These are phyloP conservation scores for Lasaia peninsularis DNA, from an alignment of 1,140 invertebrate genomes.

Conservation along the genomic window DNA sequence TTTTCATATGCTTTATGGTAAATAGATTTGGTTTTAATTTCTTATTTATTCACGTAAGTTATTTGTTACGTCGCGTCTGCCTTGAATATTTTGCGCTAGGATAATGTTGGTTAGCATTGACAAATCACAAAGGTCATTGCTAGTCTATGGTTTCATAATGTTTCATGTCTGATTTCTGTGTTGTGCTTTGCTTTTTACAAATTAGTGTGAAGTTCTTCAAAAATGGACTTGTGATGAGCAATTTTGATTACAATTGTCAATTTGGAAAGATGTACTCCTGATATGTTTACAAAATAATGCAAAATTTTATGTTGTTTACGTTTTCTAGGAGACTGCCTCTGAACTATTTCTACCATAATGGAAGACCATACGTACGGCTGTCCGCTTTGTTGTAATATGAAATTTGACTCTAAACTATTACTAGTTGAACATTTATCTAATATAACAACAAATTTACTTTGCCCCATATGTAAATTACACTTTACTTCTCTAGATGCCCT, in stretches of 20 bases:
- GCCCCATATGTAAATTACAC: slow-evolving; percentile 77
- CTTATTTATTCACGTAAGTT: too few relatives aligned
- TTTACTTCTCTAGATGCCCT: slow-evolving; percentile 74
- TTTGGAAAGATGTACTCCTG: slow-evolving; percentile 31
- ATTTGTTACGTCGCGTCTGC: too few relatives aligned
- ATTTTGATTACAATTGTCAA: slow-evolving; percentile 64
- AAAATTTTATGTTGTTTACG: slow-evolving; percentile 15
- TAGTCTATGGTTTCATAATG: slow-evolving; percentile 14
- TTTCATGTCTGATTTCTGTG: slow-evolving; percentile 31
- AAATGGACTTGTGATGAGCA: slow-evolving; percentile 56
- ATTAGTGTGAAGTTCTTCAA: slow-evolving; percentile 75
- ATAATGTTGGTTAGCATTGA: neutral
- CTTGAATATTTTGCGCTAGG: too few relatives aligned
- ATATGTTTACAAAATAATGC: slow-evolving; percentile 53
- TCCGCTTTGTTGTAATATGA: slow-evolving; percentile 81
- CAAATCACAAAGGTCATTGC: neutral
- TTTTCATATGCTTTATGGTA: too few relatives aligned
- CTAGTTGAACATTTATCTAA: slow-evolving; percentile 80
- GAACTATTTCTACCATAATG: slow-evolving; percentile 54
- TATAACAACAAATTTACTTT: slow-evolving; percentile 79
- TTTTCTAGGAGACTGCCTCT: slow-evolving; percentile 4
- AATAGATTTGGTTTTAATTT: too few relatives aligned
- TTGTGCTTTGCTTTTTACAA: slow-evolving; percentile 33
- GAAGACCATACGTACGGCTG: slow-evolving; percentile 77
- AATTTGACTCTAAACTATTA: slow-evolving; percentile 77